Conservation (phyloP, 1,140 invertebrate species). For the Drosophila guanche region DNA sequence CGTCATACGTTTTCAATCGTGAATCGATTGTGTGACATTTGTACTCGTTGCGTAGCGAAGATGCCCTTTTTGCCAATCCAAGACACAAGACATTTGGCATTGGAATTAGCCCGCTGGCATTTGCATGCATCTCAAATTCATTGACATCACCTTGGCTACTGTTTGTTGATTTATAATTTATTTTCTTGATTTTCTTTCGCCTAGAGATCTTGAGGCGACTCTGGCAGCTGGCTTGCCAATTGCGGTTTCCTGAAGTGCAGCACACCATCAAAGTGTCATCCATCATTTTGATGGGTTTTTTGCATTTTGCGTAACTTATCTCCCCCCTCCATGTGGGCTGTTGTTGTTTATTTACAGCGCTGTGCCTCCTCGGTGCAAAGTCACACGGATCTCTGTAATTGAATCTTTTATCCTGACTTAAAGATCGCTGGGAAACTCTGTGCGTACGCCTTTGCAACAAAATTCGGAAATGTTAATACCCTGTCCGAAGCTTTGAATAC, state of each 20-base stretch:
- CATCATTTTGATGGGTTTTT: constrained; percentile 73
- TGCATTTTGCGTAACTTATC: constrained; percentile 45
- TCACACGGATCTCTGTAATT: constrained; percentile 71
- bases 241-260: constrained; percentile 71
- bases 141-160: constrained; percentile 70
- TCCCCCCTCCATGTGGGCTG: constrained; percentile 5
- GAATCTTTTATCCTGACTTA: constrained; percentile 71
- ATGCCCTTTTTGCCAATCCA: constrained; percentile 29
- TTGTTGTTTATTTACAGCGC: constrained; percentile 63
- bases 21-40: constrained; percentile 65
- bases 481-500: background rate
- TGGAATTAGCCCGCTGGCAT: constrained; percentile 56
- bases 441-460: constrained; percentile 1
- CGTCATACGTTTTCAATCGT: constrained; percentile 45
- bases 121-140: constrained; percentile 76
- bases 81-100: constrained; percentile 24
- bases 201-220: constrained; percentile 25
- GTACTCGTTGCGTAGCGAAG: constrained; percentile 47
- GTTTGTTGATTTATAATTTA: constrained; percentile 81
- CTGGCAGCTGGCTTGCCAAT: constrained; percentile 58
- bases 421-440: constrained; percentile 63
- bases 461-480: background rate
- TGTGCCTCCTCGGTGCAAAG: constrained; percentile 57
- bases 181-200: constrained; percentile 73
- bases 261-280: constrained; percentile 75